Evolutionary conservation across 2,113 vertebrate species (phyloP), one percentile per base, ranked within the genome.

Genomic region (Corydoras sp.): DNA sequence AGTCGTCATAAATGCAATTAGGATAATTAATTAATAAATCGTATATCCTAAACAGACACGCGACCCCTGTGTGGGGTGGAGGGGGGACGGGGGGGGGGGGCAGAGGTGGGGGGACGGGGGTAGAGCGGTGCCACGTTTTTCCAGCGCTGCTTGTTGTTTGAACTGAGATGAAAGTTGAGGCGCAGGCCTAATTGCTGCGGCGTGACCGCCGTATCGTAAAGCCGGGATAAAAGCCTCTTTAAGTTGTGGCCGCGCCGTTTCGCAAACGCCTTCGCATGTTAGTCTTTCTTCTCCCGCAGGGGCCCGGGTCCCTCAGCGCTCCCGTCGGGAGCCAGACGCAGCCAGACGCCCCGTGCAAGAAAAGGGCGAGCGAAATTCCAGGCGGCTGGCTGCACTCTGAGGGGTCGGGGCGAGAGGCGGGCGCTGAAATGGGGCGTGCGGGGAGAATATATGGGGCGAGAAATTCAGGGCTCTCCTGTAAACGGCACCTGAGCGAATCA

Each of bases 131-230:
- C 18, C 56, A 48, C 51, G 82, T 85, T 79, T 77, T 77, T 74
- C 71, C 29, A 64, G 76, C 80, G 3, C 48, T 82, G 76, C 81
- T 72, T 78, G 49, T 80, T 83, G 87, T 87, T 86, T 85, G 85
- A 87, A 83, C 85, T 62, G 58, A 84, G 83, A 88, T 88, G 85
- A 87, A 90, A 88, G 85, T 87, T 82, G 76, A 82, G 74, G 84
- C 80, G 32, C 79, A 80, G 83, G 77, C 84, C 88, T 89, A 88
- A 90, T 88, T 88, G 84, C 85, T 86, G 86, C 65, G 87, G 87
- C 85, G 83, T 71, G 76, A 85, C 61, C 82, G 81, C 86, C 79
- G 80, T 70, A 73, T 84, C 83, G 76, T 84, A 83, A 89, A 53
- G 87, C 85, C 76, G 73, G 80, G 3, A 79, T 76, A 76, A 74